A percentile compares a stretch with the other conserved stretches of the same genome.
These are phyloP conservation scores for Sinonovacula constricta DNA, from an alignment of 1,140 invertebrate species.

Conservation along the genomic window DNA sequence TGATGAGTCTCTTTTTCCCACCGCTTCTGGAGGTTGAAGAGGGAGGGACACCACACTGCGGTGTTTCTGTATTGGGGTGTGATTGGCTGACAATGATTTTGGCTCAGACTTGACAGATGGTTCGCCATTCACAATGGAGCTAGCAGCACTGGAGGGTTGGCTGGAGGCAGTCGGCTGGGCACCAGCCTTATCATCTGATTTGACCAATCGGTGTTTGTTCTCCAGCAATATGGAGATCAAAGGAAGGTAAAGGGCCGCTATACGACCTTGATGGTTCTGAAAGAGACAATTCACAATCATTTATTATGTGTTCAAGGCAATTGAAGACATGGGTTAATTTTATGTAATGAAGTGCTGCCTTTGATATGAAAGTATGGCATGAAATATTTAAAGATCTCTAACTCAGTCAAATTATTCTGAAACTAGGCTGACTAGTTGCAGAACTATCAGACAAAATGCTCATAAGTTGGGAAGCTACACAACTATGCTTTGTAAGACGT, in stretches of 20 bases:
- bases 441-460: too few species aligned
- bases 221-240: constrained; percentile 92
- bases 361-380: too few species aligned
- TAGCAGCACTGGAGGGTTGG: constrained; percentile 20
- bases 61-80: constrained; percentile 31
- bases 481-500: too few species aligned
- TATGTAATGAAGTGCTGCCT: too few species aligned
- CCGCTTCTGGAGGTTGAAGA: constrained; percentile 17
- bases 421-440: too few species aligned
- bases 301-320: too few species aligned
- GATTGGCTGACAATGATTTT: constrained; percentile 19
- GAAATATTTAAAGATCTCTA: too few species aligned
- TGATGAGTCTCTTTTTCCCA: constrained; percentile 83
- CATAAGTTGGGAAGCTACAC: too few species aligned
- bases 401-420: too few species aligned
- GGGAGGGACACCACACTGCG: constrained; percentile 38
- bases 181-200: constrained; percentile 53
- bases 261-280: constrained; percentile 89
- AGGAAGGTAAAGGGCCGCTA: constrained; percentile 93
- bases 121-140: constrained; percentile 48
- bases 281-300: constrained; percentile 3
- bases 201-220: constrained; percentile 83
- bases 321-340: too few species aligned
- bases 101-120: constrained; percentile 26
- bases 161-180: constrained; percentile 46